Conservation (phyloP, 2,797 vertebrate genomes). For the Enoplosus armatus region DNA sequence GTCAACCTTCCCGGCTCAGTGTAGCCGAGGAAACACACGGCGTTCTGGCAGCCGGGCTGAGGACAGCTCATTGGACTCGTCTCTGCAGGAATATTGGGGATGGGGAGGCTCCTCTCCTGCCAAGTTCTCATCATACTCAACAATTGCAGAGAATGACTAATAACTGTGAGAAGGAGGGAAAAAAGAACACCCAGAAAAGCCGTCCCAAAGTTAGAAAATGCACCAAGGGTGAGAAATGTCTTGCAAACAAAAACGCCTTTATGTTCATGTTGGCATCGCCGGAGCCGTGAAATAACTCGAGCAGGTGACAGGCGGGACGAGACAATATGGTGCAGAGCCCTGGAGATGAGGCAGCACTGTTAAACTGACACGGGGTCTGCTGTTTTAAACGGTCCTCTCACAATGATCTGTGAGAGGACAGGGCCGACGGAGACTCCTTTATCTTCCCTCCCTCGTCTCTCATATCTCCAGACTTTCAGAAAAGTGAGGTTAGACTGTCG, state of each 20-base stretch:
- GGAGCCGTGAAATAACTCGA: conserved; percentile 30
- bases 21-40: conserved; percentile 49
- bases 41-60: conserved; percentile 51
- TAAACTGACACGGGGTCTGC: neutral
- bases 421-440: neutral
- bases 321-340: conserved; percentile 28
- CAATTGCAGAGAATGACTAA: conserved; percentile 70
- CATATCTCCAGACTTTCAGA: conserved; percentile 18
- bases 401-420: conserved; percentile 9
- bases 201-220: conserved; percentile 34
- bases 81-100: conserved; percentile 52
- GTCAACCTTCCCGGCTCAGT: conserved; percentile 27
- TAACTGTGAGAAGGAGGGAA: conserved; percentile 46
- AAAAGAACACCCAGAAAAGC: conserved; percentile 20
- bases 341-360: conserved; percentile 24
- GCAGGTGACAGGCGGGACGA: conserved; percentile 54
- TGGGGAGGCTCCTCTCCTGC: conserved; percentile 53
- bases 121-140: conserved; percentile 70
- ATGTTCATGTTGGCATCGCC: conserved; percentile 19
- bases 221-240: conserved; percentile 37
- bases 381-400: no score
- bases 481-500: conserved; percentile 17
- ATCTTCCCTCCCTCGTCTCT: conserved; percentile 15
- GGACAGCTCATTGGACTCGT: conserved; percentile 61
- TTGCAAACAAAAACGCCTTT: conserved; percentile 48